These are phyloP conservation scores for Etheostoma perlongum DNA, from an alignment of 2,797 vertebrate genomes.

Conservation along the genomic window DNA sequence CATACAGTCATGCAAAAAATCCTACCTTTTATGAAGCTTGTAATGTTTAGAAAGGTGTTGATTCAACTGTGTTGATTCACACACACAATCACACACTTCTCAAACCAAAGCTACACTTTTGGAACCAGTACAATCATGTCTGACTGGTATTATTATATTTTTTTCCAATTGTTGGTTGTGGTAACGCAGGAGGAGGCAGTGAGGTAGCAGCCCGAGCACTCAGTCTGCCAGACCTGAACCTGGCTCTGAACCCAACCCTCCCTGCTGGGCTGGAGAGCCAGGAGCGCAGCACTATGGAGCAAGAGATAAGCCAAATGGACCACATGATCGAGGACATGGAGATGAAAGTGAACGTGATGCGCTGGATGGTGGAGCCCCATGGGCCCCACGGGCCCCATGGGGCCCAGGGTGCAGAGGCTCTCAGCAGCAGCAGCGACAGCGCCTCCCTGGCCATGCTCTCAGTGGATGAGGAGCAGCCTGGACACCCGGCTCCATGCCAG, in stretches of 20 bases:
- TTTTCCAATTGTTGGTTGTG: neutral
- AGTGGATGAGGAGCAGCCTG: slow-evolving; percentile 75
- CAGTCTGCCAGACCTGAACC: slow-evolving; percentile 76
- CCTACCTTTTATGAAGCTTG: no score
- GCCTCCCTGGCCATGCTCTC: slow-evolving; percentile 76
- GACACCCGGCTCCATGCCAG: slow-evolving; percentile 47
- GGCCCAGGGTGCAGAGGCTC: slow-evolving; percentile 74
- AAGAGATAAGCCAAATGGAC: slow-evolving; percentile 76
- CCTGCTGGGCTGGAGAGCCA: slow-evolving; percentile 70
- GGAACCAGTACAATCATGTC: no score
- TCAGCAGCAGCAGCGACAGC: slow-evolving; percentile 76
- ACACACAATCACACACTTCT: no score
- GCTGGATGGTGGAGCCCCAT: slow-evolving; percentile 80
- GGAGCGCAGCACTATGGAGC: slow-evolving; percentile 80
- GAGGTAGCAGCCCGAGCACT: slow-evolving; percentile 82
- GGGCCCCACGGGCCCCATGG: slow-evolving; percentile 61
- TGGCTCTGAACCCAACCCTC: slow-evolving; percentile 22
- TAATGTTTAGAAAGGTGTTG: neutral
- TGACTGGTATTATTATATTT: neutral
- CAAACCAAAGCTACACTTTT: no score
- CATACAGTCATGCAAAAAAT: neutral
- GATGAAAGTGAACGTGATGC: slow-evolving; percentile 81
- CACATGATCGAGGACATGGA: slow-evolving; percentile 84
- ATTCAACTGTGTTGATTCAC: neutral
- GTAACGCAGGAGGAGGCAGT: slow-evolving; percentile 69